phyloP scores from a whole-genome alignment of 2,888 invertebrate genomes.

The Odontocerum albicorne region DNA sequence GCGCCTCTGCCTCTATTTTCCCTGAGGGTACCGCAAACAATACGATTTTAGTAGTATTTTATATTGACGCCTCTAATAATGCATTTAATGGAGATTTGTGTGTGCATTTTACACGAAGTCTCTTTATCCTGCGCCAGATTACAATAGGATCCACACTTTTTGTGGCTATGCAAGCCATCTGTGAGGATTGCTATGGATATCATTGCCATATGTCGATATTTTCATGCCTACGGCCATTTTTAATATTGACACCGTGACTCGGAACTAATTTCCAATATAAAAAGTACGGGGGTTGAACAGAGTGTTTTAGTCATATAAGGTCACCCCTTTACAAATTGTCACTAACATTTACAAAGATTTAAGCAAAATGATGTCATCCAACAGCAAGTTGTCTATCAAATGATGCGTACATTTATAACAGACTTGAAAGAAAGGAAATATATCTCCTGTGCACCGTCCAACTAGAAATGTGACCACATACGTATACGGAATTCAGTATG shows the following conservation, averaged over 20 bases:
- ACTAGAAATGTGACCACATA: no score
- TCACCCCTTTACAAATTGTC: conserved; percentile 6
- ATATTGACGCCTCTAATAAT: conserved; percentile 32
- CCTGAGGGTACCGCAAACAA: conserved; percentile 10
- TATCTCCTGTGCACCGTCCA: no score
- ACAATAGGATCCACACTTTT: conserved; percentile 30
- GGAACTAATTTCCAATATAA: conserved; percentile 20
- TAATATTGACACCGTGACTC: conserved; percentile 16
- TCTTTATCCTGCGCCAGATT: conserved; percentile 21
- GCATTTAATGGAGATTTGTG: conserved; percentile 33
- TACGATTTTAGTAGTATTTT: conserved; percentile 16
- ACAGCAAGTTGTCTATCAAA: no score
- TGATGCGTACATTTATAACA: no score
- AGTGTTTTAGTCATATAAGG: conserved; percentile 2
- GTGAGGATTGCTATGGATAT: conserved; percentile 24
- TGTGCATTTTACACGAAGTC: conserved; percentile 31
- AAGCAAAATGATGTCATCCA: no score
- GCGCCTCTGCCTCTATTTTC: conserved; percentile 9
- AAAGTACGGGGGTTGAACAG: conserved; percentile 9
- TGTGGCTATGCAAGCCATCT: conserved; percentile 32
- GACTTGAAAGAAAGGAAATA: no score
- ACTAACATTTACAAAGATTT: background rate
- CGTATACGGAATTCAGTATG: no score
- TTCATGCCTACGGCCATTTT: conserved; percentile 9
- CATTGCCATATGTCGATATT: conserved; percentile 31